Conservation (phyloP, 2,113 vertebrate species). For the Tyrannus savana region DNA sequence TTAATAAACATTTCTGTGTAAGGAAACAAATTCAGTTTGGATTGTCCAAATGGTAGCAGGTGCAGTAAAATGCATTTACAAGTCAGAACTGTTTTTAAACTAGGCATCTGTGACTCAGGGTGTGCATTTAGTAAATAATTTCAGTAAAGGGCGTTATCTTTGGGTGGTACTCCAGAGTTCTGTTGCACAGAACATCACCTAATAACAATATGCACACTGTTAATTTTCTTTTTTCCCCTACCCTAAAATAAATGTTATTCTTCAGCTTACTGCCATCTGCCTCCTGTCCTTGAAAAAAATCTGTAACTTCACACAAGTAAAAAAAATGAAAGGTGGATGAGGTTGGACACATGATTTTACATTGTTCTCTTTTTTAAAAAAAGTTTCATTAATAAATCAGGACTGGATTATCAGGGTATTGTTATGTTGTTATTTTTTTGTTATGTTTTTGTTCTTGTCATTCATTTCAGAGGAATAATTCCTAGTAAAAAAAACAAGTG, state of each 20-base stretch:
- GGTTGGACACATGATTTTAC: neutral
- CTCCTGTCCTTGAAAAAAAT: neutral
- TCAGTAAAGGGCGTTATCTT: neutral
- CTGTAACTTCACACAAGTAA: neutral
- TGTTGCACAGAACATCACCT: neutral
- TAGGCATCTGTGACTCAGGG: neutral
- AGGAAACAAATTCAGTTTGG: neutral
- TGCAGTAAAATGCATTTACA: neutral
- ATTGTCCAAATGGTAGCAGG: neutral
- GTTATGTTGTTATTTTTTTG: neutral
- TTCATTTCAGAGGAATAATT: neutral
- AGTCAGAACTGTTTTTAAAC: neutral
- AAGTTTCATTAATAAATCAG: neutral
- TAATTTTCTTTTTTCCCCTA: neutral
- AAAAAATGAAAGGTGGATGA: neutral
- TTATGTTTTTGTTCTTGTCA: neutral
- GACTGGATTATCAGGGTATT: neutral
- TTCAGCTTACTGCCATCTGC: neutral
- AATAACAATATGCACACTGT: neutral
- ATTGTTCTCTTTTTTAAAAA: neutral
- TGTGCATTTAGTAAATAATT: neutral
- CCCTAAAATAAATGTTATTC: neutral
- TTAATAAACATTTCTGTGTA: neutral
- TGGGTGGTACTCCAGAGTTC: neutral
- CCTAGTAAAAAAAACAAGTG: neutral